Base-by-base conservation (phyloP, 2,888 invertebrate genomes). In the Cataglyphis livida region DNA sequence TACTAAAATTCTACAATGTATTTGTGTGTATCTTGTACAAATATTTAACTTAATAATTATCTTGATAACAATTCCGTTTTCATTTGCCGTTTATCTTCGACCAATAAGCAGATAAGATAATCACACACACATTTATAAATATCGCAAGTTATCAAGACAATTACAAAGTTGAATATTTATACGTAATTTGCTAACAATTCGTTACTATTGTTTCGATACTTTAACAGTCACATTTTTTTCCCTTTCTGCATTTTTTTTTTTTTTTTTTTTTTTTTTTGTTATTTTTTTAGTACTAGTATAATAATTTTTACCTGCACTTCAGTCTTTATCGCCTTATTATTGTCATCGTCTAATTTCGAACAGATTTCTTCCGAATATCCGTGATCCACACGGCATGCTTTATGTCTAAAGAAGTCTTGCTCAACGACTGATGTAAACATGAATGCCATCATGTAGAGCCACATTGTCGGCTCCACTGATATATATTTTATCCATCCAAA, bases 361-460 rank as follows among this genome's bases (percentile, higher is more conserved):
- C 98, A 98, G 51, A 97, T 95, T 57, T 97, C 96, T 70, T 95
- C 95, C 73, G 96, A 96, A 84, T 96, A 96, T 0, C 96, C 96
- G 84, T 97, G 97, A 93, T 98, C 97, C 0, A 97, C 97, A 0
- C 95, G 95, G 89, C 98, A 98, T 0, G 98, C 96, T 95, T 97
- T 97, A 91, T 97, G 95, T 1, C 97, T 95, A 92, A 97, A 98
- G 91, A 98, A 97, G 41, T 97, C 96, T 93, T 98, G 97, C 91
- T 98, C 98, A 48, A 97, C 96, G 0, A 98, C 97, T 83, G 96
- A 96, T 3, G 98, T 98, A 73, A 96, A 95, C 97, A 98, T 97
- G 91, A 96, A 97, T 0, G 98, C 97, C 95, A 98, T 96, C 98
- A 98, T 98, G 93, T 98, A 98, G 1, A 98, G 95, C 93, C 98